Evolutionary conservation across 2,113 vertebrate genomes (phyloP).

Genomic region (Mustela lutreola): DNA sequence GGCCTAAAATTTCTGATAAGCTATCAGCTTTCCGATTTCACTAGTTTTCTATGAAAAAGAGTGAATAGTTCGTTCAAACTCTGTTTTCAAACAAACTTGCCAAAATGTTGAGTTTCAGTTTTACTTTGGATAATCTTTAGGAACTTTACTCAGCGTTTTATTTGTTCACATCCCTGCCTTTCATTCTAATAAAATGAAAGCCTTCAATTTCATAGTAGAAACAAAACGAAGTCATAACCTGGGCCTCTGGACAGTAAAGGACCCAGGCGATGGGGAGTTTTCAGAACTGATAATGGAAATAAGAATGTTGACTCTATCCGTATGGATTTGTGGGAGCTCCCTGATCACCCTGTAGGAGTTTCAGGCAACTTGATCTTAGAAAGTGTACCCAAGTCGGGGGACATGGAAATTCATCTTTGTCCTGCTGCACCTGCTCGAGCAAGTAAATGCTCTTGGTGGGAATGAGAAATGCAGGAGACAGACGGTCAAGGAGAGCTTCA

Average conservation of each 20-base stretch:
- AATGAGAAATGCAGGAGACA: accelerated
- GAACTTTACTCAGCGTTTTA: not conserved
- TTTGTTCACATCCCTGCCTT: not conserved
- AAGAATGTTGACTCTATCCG: accelerated
- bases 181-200: not conserved
- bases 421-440: accelerated
- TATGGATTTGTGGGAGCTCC: not conserved
- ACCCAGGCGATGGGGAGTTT: not conserved
- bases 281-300: not conserved
- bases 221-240: not conserved
- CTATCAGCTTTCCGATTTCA: not conserved
- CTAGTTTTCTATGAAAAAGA: not conserved
- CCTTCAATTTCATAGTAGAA: not conserved
- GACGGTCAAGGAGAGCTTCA: not conserved
- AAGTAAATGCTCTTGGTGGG: too few species aligned
- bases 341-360: too few species aligned
- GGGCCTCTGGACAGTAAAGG: not conserved
- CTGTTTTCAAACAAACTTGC: not conserved
- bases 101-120: not conserved
- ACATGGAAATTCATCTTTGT: not conserved
- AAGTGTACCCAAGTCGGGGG: not conserved
- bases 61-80: not conserved
- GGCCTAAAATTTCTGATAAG: not conserved
- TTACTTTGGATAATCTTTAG: not conserved
- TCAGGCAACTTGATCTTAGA: not conserved